These are phyloP conservation scores for Drosophila willistoni DNA, from an alignment of 1,140 invertebrate genomes.

Conservation along the genomic window DNA sequence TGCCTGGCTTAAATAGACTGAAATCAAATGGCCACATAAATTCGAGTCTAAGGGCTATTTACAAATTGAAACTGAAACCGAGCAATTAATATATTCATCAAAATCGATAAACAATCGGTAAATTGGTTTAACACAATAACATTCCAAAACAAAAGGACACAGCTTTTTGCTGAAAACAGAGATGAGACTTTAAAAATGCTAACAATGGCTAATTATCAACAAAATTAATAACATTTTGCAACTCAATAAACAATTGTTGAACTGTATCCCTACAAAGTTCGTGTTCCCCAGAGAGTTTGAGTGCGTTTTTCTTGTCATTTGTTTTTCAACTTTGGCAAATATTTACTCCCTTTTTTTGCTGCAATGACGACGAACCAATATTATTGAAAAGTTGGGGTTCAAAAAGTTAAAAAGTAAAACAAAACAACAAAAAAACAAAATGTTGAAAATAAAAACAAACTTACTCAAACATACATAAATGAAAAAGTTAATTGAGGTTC, in stretches of 20 bases:
- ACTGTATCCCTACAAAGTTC: not conserved
- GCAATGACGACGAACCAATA: not conserved
- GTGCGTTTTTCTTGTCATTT: not conserved
- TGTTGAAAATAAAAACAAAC: too few species aligned
- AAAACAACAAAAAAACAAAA: not conserved
- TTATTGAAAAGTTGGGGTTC: not conserved
- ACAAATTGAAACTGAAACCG: not conserved
- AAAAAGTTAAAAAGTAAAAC: not conserved
- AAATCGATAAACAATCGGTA: not conserved
- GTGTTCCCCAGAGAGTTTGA: not conserved
- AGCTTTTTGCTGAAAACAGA: not conserved
- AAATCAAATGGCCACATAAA: slow-evolving; percentile 13
- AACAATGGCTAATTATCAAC: slow-evolving; percentile 17
- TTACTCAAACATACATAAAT: not conserved
- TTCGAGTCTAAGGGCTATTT: not conserved
- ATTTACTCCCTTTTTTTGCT: not conserved
- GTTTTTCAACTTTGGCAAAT: not conserved
- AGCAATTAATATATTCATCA: not conserved
- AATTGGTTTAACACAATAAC: slow-evolving; percentile 6
- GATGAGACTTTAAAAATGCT: not conserved
- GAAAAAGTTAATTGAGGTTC: not conserved
- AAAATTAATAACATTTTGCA: slow-evolving; percentile 18
- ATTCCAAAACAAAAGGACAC: too few species aligned
- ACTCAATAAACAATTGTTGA: slow-evolving; percentile 12
- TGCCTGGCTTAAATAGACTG: not conserved